Evolutionary conservation across 2,113 vertebrate genomes (phyloP), one percentile per base, ranked within the genome.

Genomic region (Fregata magnificens): DNA sequence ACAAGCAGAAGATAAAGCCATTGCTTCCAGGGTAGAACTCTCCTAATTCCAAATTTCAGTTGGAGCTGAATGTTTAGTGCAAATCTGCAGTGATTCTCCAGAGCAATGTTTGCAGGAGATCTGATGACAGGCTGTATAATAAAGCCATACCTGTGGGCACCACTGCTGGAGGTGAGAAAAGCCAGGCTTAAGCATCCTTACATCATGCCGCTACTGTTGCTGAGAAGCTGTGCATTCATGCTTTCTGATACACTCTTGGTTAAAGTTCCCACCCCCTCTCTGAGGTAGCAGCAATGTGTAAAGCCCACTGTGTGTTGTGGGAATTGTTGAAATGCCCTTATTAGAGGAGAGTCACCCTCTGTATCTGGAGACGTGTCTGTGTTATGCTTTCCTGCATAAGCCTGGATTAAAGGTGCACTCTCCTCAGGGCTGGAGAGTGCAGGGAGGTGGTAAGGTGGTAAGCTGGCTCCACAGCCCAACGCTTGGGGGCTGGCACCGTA

Each of bases 401-500:
- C 47, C 88, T 4, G 0, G 63, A 2, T 16, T 42, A 32, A 22
- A 69, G 55, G 72, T 67, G 80, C 26, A 26, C 13, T n/a, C n/a
- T 91, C 44, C 29, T 63, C 16, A 3, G 86, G 88, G 32, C 79
- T 69, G 74, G 66, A n/a, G 32, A 15, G 44, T 6, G 28, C 52
- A 22, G 38, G 31, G 63, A 66, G 32, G 10, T 52, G 45, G 9
- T n/a, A n/a, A n/a, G n/a, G n/a, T n/a, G n/a, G 19, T 29, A 50
- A 38, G 4, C 31, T n/a, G 77, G 32, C 19, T 84, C 56, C 6
- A 6, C n/a, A 78, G 67, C 34, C 74, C 4, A 6, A 10, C 22
- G 2, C 0, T 0, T 36, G 66, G 74, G 55, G 31, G n/a, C 55
- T 81, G 36, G 14, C 22, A 52, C 32, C 74, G 38, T 38, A 18